A percentile compares a stretch with the other conserved stretches of the same genome.
Evolutionary conservation across 2,113 vertebrate species (phyloP).

Genomic region (Otis tarda): DNA sequence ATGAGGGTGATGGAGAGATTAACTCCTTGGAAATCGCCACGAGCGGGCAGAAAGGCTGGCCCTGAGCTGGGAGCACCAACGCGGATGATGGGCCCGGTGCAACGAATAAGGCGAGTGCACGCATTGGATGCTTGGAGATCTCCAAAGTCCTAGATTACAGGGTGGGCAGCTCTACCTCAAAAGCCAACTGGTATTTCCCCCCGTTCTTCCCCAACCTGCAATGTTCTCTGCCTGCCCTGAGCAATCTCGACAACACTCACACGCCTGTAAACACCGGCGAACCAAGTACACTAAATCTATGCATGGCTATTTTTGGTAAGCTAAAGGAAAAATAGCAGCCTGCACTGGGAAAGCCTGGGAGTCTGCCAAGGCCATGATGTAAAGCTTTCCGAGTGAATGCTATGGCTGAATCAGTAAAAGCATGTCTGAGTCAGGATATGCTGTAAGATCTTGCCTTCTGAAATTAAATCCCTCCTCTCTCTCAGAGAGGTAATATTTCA

Average conservation of each 20-base stretch:
- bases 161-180: neutral
- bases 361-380: constrained; percentile 74
- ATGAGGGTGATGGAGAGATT: fast-evolving
- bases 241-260: constrained; percentile 49
- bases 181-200: neutral
- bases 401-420: constrained; percentile 74
- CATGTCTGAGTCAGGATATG: constrained; percentile 63
- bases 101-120: neutral
- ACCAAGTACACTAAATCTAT: constrained; percentile 72
- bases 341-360: constrained; percentile 72
- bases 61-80: neutral
- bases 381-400: constrained; percentile 73
- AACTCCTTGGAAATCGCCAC: neutral
- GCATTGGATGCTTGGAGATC: neutral
- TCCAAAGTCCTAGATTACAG: neutral
- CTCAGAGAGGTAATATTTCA: constrained; percentile 18
- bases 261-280: constrained; percentile 66
- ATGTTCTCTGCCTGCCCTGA: constrained; percentile 50
- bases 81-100: too few relatives aligned
- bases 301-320: constrained; percentile 75
- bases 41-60: neutral
- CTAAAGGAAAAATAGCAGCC: constrained; percentile 76
- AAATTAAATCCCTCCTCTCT: constrained; percentile 44
- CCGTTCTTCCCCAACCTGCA: constrained; percentile 1
- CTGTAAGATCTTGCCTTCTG: constrained; percentile 46